phyloP scores from a whole-genome alignment of 2,797 vertebrate genomes.

The Sebastes iracundus region DNA sequence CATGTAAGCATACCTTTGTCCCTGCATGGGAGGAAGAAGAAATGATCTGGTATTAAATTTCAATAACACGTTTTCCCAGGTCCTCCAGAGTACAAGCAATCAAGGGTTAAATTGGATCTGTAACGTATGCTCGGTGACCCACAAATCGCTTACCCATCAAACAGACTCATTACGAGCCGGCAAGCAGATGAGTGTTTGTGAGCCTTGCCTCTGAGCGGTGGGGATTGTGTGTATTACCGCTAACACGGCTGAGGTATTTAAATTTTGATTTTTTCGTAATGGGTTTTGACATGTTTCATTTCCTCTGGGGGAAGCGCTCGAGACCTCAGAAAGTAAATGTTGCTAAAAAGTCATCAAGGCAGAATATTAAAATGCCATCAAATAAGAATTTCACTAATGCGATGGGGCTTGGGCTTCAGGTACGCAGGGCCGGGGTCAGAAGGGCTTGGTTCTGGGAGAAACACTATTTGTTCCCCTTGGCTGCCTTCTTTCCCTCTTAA shows the following conservation, averaged over 20 bases:
- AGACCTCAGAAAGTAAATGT: constrained; percentile 99
- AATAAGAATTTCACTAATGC: constrained; percentile 99
- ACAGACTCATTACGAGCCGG: constrained; percentile 98
- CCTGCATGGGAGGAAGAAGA: constrained; percentile 84
- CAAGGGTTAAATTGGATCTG: constrained; percentile 99
- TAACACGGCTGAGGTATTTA: constrained; percentile 99
- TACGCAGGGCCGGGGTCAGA: constrained; percentile 90
- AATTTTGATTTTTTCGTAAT: constrained; percentile 99
- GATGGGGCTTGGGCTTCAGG: constrained; percentile 96
- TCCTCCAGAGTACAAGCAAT: constrained; percentile 94
- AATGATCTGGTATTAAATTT: constrained; percentile 92
- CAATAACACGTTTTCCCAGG: constrained; percentile 88
- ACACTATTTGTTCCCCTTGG: constrained; percentile 99
- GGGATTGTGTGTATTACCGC: constrained; percentile 96
- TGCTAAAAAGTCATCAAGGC: constrained; percentile 99
- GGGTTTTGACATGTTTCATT: constrained; percentile 99
- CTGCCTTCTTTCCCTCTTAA: constrained; percentile 91
- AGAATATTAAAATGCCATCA: constrained; percentile 99
- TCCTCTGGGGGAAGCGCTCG: constrained; percentile 96
- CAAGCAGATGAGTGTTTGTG: constrained; percentile 98
- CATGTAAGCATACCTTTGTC: constrained; percentile 85
- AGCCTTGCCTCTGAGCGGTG: constrained; percentile 92
- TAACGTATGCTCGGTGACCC: constrained; percentile 98
- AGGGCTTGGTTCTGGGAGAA: constrained; percentile 96
- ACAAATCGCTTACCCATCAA: constrained; percentile 97